phyloP scores from a whole-genome alignment of 2,888 invertebrate species.

The Spodoptera exigua region DNA sequence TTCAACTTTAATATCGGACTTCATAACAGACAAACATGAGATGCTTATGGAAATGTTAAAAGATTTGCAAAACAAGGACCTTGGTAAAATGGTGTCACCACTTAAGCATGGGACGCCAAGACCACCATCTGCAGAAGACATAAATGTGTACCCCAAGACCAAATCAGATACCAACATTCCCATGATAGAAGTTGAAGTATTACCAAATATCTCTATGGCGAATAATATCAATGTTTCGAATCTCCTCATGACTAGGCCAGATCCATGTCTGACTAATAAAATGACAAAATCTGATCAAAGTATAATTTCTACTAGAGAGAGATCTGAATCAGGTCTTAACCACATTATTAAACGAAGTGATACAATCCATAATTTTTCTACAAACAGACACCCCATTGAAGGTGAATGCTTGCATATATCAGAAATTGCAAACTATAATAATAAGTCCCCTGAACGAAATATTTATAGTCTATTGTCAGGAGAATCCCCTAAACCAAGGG shows the following conservation, averaged over 20 bases:
- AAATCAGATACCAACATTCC: constrained; percentile 11
- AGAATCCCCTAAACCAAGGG: constrained; percentile 16
- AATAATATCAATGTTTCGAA: not conserved
- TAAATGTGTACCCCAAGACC: constrained; percentile 24
- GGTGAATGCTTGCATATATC: constrained; percentile 42
- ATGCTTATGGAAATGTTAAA: constrained; percentile 73
- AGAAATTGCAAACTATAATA: constrained; percentile 15
- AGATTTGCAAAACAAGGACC: constrained; percentile 68
- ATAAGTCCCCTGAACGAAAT: constrained; percentile 4
- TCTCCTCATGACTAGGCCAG: constrained; percentile 3
- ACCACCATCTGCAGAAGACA: constrained; percentile 39
- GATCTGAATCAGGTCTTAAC: constrained; percentile 3
- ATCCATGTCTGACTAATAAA: constrained; percentile 2
- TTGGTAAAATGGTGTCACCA: constrained; percentile 57
- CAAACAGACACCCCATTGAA: constrained; percentile 50
- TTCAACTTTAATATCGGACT: constrained; percentile 55
- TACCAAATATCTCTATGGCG: not conserved
- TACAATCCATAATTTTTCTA: constrained; percentile 52
- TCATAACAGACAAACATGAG: constrained; percentile 72
- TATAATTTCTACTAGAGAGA: not conserved
- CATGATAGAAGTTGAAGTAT: constrained; percentile 25
- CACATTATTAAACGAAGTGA: constrained; percentile 35
- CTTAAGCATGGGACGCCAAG: constrained; percentile 39
- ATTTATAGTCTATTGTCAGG: constrained; percentile 19
- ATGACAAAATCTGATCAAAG: not conserved